These are phyloP conservation scores for Hirtodrosophila duncani DNA, from an alignment of 2,888 invertebrate genomes.

Conservation along the genomic window DNA sequence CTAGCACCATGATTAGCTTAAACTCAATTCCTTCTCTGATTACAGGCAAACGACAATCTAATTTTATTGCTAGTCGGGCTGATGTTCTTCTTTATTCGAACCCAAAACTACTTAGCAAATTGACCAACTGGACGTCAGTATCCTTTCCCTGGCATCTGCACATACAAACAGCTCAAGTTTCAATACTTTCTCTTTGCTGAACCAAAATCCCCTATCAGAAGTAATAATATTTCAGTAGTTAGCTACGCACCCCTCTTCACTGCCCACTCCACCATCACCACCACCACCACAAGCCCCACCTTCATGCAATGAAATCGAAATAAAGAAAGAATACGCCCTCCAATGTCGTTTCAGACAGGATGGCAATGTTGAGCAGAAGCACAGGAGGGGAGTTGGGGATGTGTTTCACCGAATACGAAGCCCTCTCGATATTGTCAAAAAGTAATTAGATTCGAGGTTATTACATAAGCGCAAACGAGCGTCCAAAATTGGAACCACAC, in stretches of 20 bases:
- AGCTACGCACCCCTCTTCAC: conserved; percentile 20
- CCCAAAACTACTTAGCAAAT: too few species aligned
- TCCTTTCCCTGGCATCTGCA: background rate
- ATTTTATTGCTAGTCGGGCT: too few species aligned
- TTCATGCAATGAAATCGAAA: conserved; percentile 32
- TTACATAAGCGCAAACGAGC: conserved; percentile 66
- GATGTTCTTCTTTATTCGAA: too few species aligned
- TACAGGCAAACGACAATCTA: too few species aligned
- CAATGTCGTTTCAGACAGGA: background rate
- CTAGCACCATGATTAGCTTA: too few species aligned
- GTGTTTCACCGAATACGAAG: background rate
- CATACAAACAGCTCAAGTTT: conserved; percentile 3
- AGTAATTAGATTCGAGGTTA: conserved; percentile 74
- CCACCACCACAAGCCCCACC: background rate
- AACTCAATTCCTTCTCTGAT: too few species aligned
- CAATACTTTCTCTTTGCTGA: conserved; percentile 2
- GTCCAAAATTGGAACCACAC: conserved; percentile 35
- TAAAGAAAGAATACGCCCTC: conserved; percentile 13
- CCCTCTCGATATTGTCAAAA: conserved; percentile 61
- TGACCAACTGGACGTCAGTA: too few species aligned
- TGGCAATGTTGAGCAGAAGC: background rate
- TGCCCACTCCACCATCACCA: background rate
- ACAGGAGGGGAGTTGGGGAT: background rate
- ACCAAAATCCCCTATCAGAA: conserved; percentile 16
- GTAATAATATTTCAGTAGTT: conserved; percentile 24